Conservation (phyloP, 1,140 invertebrate species). For the Tribolium madens region DNA sequence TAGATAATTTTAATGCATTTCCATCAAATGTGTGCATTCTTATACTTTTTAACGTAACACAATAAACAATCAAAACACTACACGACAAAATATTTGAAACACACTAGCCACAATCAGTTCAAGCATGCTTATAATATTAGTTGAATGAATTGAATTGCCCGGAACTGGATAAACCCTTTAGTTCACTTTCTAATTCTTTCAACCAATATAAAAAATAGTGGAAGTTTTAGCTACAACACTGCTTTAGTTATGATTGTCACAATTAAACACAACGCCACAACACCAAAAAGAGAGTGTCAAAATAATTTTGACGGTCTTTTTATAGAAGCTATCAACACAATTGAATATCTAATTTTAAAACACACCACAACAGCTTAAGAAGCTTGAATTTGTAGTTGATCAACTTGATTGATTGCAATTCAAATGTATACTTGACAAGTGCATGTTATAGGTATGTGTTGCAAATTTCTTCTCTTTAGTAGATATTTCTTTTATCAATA, state of each 20-base stretch:
- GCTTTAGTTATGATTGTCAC: conserved; percentile 43
- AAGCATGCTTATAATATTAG: conserved; percentile 31
- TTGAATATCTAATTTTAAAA: background rate
- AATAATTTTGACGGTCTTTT: background rate
- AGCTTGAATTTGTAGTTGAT: conserved; percentile 8
- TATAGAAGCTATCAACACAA: background rate
- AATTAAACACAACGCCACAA: background rate
- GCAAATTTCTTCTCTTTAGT: conserved; percentile 25
- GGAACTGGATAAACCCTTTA: background rate
- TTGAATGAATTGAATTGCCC: conserved; percentile 14
- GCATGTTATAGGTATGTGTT: conserved; percentile 31
- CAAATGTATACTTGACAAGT: background rate
- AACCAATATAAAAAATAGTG: conserved; percentile 23
- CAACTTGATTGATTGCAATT: background rate
- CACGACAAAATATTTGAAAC: background rate
- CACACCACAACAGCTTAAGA: conserved; percentile 2
- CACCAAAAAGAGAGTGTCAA: background rate
- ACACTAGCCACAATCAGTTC: background rate
- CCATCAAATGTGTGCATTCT: conserved; percentile 29
- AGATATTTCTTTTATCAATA: background rate
- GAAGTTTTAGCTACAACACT: conserved; percentile 28
- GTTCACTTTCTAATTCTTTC: conserved; percentile 17
- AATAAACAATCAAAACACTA: background rate
- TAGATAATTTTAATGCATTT: conserved; percentile 40
- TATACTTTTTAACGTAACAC: background rate